Conservation (phyloP, 64 coral and sea anemone species). For the Stichodactyla mertensii region DNA sequence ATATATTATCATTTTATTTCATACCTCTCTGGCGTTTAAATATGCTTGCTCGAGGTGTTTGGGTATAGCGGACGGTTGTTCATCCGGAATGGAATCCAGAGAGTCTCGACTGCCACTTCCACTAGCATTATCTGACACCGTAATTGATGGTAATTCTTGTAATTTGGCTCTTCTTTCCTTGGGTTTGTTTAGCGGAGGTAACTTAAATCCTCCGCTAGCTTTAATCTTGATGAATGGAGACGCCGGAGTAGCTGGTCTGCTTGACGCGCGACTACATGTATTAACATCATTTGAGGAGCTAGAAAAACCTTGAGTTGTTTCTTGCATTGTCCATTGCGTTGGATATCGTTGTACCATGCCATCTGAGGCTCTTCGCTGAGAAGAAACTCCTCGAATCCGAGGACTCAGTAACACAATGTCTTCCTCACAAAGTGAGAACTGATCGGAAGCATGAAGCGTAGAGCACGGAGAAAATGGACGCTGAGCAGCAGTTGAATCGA, state of each 20-base stretch:
- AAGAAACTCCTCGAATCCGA: background rate
- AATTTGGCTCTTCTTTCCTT: background rate
- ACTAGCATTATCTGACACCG: background rate
- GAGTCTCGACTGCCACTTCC: background rate
- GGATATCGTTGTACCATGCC: background rate
- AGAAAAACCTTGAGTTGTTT: background rate
- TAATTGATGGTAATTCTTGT: background rate
- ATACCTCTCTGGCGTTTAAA: background rate
- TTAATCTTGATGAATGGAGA: conserved; percentile 12
- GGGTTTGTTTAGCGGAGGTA: background rate
- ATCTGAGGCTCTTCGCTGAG: conserved; percentile 5
- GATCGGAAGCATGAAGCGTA: background rate
- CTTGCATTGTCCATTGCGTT: background rate
- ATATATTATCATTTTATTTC: background rate
- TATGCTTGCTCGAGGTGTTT: background rate
- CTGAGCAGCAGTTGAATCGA: conserved; percentile 8
- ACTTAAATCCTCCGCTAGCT: background rate
- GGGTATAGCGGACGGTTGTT: background rate
- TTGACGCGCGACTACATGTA: background rate
- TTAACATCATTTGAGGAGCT: background rate
- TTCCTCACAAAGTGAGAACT: conserved; percentile 15
- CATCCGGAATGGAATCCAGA: background rate
- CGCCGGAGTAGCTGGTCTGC: background rate
- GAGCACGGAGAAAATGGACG: conserved; percentile 19
- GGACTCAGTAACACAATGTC: conserved; percentile 2